Base-by-base conservation (phyloP, 1,140 invertebrate species). In the Diprion similis region DNA sequence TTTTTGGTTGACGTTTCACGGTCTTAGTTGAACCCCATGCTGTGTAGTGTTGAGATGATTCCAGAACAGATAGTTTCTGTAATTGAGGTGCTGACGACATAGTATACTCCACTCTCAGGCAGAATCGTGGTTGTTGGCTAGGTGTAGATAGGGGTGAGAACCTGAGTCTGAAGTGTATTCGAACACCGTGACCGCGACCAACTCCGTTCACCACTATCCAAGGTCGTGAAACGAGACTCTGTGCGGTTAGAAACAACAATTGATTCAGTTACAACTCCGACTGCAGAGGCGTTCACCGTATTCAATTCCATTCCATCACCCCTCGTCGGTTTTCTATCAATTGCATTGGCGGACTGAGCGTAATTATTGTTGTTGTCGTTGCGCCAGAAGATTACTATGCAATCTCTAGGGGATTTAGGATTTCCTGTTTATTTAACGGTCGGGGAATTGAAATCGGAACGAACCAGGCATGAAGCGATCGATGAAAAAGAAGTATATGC, bases 281-380 rank as follows among this genome's bases (percentile, higher is more conserved):
- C 15, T 18, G 11, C 37, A 64, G 13, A 64, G 13, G 59, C 8
- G 59, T 64, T 15, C 17, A 3, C 59, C 17, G 13, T 64, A 64
- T 64, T 15, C 17, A 64, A 37, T 37, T 37, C 24, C 24, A 37
- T 37, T 37, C 24, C 24, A 37, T 59, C 66, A 17, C 19, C 11
- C 66, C 37, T 13, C 17, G 37, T 45, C 15, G 17, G 66, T 45
- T 18, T 68, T 19, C 66, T 68, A 68, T 68, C 66, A 68, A 68
- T 68, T 45, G 66, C 66, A 18, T 18, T 13, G 78, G 78, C 75
- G 72, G 79, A 81, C 79, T 78, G 80, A 81, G 77, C 77, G 80
- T 81, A 80, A 81, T 81, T 81, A 78, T 81, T 81, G 76, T 78
- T 73, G 80, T 76, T 76, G 80, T 81, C 78, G 80, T 80, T 81